These are phyloP conservation scores for Rhabdomys dilectus DNA, from an alignment of 2,113 vertebrate species.

Conservation along the genomic window DNA sequence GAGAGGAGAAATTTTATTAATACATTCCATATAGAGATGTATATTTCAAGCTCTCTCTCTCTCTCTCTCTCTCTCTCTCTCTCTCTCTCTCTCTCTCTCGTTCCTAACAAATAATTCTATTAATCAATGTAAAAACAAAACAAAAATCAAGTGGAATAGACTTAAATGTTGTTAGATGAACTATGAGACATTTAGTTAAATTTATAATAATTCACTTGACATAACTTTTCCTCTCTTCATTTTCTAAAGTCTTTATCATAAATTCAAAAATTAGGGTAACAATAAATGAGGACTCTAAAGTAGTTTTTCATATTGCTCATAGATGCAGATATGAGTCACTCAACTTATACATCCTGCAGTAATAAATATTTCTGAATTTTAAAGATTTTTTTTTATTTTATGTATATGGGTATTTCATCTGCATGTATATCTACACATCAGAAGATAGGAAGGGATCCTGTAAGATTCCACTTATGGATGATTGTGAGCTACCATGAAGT, in stretches of 20 bases:
- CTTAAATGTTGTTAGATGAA: neutral
- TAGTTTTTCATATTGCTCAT: neutral
- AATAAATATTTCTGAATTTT: neutral
- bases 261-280: neutral
- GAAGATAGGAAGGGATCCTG: neutral
- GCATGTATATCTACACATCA: neutral
- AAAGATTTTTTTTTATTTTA: neutral
- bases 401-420: neutral
- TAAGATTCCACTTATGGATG: neutral
- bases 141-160: neutral
- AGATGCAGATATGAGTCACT: neutral
- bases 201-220: neutral
- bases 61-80: neutral
- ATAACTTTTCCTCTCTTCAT: neutral
- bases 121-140: neutral
- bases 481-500: neutral
- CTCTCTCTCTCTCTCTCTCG: neutral
- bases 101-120: neutral
- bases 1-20: neutral
- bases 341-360: neutral
- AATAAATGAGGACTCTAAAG: neutral
- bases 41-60: neutral
- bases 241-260: neutral
- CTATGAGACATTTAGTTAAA: neutral
- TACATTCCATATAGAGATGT: neutral